phyloP scores from a whole-genome alignment of 2,888 invertebrate genomes.

The Apotomis betuletana region DNA sequence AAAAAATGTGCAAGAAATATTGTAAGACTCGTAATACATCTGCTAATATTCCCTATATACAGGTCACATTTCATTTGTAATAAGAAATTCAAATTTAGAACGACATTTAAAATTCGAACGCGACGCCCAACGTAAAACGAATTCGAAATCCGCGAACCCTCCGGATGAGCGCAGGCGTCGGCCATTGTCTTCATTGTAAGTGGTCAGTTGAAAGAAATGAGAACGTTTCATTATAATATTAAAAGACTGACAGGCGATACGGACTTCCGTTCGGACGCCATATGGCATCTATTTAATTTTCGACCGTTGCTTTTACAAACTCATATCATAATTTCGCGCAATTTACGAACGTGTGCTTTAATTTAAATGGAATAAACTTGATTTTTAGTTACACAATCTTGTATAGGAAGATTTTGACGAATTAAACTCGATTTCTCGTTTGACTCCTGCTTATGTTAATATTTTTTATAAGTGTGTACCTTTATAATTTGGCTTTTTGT shows the following conservation, averaged over 20 bases:
- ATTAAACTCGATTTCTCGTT: constrained; percentile 26
- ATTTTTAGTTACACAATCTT: neutral
- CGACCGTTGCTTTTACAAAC: constrained; percentile 50
- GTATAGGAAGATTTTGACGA: neutral
- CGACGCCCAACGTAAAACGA: constrained; percentile 46
- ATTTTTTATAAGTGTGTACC: constrained; percentile 37
- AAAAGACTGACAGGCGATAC: constrained; percentile 80
- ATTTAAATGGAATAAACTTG: neutral
- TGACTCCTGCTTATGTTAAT: constrained; percentile 39
- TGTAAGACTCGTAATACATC: neutral
- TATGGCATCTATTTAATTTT: constrained; percentile 72
- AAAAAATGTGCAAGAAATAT: no score
- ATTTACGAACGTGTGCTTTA: neutral
- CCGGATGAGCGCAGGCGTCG: constrained; percentile 71
- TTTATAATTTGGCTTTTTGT: constrained; percentile 33
- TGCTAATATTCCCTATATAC: constrained; percentile 4
- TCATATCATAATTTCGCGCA: constrained; percentile 8
- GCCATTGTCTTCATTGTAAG: constrained; percentile 78
- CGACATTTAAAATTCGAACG: constrained; percentile 33
- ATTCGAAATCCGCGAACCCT: constrained; percentile 62
- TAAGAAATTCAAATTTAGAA: constrained; percentile 24
- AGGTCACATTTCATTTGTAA: neutral
- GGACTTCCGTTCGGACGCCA: constrained; percentile 78
- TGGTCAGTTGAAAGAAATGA: constrained; percentile 79
- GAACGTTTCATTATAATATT: constrained; percentile 78